Base-by-base conservation (phyloP, 1,140 invertebrate species). In the Camponotus vicinus region DNA sequence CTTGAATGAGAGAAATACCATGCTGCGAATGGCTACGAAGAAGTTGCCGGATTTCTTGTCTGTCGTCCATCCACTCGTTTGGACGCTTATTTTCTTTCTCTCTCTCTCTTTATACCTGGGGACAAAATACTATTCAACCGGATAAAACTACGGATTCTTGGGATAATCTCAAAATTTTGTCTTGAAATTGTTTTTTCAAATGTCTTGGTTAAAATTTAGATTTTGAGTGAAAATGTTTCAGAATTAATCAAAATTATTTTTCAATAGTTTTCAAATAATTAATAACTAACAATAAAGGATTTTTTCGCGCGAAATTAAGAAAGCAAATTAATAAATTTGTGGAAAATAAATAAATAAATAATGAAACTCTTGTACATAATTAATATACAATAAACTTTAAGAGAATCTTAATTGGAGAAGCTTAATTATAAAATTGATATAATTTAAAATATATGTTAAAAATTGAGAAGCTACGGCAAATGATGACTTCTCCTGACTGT, bases 31-130 rank as follows among this genome's bases (percentile, higher is more conserved):
- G 75, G 59, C 57, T 49, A 42, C 59, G 61, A 73, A 75, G 42
- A 64, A 34, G 55, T 42, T 86, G 61, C 42, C 45, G 27, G 67
- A 63, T 70, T 82, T 89, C 69, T 76, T 89, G 55, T 59, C 84
- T 82, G 13, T 8, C 34, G 32, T 27, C 67, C 86, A 61, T 73
- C 49, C 70, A 15, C 9, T 21, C 55, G 21, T 59, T 76, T 27
- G n/a, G 34, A 76, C 4, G 55, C 34, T 40, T 21, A 32, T 18
- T 76, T 40, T 32, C 57, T n/a, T n/a, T 9, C n/a, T 5, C 21
- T 40, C 6, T 42, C 13, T 55, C 27, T 4, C 40, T 40, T 5
- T 21, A 27, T 9, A 70, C 7, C 27, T 52, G 15, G 32, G 4
- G 32, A 73, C 6, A 13, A 52, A 34, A 40, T 70, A 73, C 15